A percentile compares a stretch with the other conserved stretches of the same genome.
Conservation (phyloP, 2,888 invertebrate genomes). For the Mongoloraphidia duomilia region DNA sequence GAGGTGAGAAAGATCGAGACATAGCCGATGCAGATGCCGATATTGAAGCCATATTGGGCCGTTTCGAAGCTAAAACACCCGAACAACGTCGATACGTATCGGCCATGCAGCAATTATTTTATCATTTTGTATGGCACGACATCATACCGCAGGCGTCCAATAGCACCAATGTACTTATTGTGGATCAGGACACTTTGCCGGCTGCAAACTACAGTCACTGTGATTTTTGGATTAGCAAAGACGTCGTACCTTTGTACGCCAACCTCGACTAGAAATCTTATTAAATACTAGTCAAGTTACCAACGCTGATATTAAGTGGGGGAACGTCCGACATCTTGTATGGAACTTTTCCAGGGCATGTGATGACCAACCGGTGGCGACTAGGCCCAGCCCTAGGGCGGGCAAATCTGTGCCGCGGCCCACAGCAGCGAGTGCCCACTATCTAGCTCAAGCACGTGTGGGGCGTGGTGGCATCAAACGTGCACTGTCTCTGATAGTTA, state of each 20-base stretch:
- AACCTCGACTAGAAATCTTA: slow-evolving; percentile 48
- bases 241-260: slow-evolving; percentile 60
- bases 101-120: slow-evolving; percentile 70
- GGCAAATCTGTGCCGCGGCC: too few species aligned
- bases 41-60: slow-evolving; percentile 62
- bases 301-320: too few species aligned
- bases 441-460: too few species aligned
- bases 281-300: neutral
- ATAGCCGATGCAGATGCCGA: slow-evolving; percentile 51
- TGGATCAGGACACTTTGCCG: slow-evolving; percentile 55
- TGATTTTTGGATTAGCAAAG: slow-evolving; percentile 59
- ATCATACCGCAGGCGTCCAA: slow-evolving; percentile 44
- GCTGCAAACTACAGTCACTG: slow-evolving; percentile 55
- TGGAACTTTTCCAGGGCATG: too few species aligned
- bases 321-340: too few species aligned
- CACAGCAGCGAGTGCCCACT: too few species aligned
- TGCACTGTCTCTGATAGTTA: too few species aligned
- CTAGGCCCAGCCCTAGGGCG: too few species aligned
- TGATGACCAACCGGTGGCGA: too few species aligned
- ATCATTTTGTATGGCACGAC: slow-evolving; percentile 68
- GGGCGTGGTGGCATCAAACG: too few species aligned
- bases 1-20: slow-evolving; percentile 28
- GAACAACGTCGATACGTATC: slow-evolving; percentile 61
- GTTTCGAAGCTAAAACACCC: slow-evolving; percentile 54
- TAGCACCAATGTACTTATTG: slow-evolving; percentile 39